Base-by-base conservation (phyloP, 2,888 invertebrate species). In the Glaucopsyche alexis region DNA sequence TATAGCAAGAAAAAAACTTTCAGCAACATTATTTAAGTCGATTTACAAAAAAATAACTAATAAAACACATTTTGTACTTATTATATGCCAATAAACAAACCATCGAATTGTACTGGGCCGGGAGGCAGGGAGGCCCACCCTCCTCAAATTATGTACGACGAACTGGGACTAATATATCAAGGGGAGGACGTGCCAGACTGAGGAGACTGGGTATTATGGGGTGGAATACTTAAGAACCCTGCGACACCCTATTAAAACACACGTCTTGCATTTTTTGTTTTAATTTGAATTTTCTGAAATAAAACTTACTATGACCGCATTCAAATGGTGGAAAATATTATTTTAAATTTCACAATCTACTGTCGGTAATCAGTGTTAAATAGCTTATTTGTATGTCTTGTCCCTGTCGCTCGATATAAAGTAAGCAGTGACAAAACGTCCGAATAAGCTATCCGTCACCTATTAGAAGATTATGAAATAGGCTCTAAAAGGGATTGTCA, bases 221-320 rank as follows among this genome's bases (percentile, higher is more conserved):
- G 90, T 85, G 87, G 92, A 93, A 93, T 93, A 93, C 92, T 93
- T 92, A 92, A 92, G 93, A 90, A 91, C 91, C 90, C 85, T 84
- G 91, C 88, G 92, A 91, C 93, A 93, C 92, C 91, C 93, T 87
- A 93, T 93, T 93, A 93, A 93, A 91, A 91, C 91, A 91, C 90
- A 91, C 89, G 86, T 88, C 86, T 86, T 88, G 89, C 89, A 89
- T 91, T 92, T 92, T 92, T 90, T 87, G 89, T 87, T 91, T 91
- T 90, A 92, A 92, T 93, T 92, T 88, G 81, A 60, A 60, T 60
- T 60, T 60, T 60, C 60, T 60, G 29, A 60, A 60, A 29, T 29
- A 29, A 19, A 60, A 60, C 60, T 19, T 55, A 55, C 11, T 29
- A 19, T 60, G 29, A 13, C 60, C 19, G 60, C 13, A 14, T 7